These are phyloP conservation scores for Tetraneura akinire DNA, from an alignment of 1,140 invertebrate species.

Conservation along the genomic window DNA sequence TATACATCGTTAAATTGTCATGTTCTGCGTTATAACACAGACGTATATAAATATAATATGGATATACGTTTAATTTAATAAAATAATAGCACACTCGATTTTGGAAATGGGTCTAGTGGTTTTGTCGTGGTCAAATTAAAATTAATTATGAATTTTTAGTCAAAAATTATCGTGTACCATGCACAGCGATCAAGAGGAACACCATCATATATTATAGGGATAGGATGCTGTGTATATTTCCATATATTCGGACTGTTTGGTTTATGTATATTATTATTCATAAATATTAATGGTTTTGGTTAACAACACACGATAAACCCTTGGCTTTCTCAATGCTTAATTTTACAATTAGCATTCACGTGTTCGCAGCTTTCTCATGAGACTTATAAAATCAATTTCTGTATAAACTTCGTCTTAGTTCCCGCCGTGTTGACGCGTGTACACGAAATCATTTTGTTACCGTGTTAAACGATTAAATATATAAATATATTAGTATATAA, in stretches of 20 bases:
- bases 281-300: slow-evolving; percentile 39
- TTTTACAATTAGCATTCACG: slow-evolving; percentile 48
- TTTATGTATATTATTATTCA: slow-evolving; percentile 30
- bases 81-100: neutral
- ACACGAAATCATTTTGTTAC: too few species aligned
- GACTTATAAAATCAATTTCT: slow-evolving; percentile 34
- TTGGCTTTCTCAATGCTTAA: slow-evolving; percentile 38
- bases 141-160: slow-evolving; percentile 33
- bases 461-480: too few species aligned
- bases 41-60: too few species aligned
- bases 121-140: neutral
- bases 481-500: too few species aligned
- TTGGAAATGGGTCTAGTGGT: neutral
- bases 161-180: slow-evolving; percentile 29
- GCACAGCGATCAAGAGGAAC: neutral
- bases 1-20: too few species aligned
- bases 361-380: slow-evolving; percentile 33
- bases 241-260: too few species aligned
- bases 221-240: slow-evolving; percentile 12
- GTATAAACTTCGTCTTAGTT: too few species aligned
- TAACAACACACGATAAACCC: slow-evolving; percentile 30
- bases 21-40: too few species aligned
- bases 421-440: too few species aligned
- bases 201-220: neutral
- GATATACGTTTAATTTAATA: neutral